Evolutionary conservation across 2,113 vertebrate genomes (phyloP), one percentile per base, ranked within the genome.

Genomic region (Synchiropus splendidus): DNA sequence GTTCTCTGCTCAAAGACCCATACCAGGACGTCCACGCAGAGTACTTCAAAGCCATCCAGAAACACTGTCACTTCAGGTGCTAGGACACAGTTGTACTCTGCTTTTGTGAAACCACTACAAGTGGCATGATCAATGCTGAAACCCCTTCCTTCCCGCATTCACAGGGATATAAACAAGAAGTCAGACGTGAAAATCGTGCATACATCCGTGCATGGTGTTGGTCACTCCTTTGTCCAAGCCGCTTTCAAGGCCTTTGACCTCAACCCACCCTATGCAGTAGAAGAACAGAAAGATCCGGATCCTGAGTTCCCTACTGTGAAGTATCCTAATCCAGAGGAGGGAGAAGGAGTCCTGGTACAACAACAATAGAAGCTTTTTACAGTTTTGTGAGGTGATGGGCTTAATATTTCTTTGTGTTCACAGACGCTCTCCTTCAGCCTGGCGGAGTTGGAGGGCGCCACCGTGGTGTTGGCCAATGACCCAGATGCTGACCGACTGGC

Each of bases 311-410:
- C 93, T 14, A 98, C 95, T 0, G 90, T 99, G 50, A 92, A 89
- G 64, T 97, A 95, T 64, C 95, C 95, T 1, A 99, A 99, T 64
- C 95, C 95, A 1, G 95, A 99, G 78, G 95, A 99, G 75, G 94
- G 95, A 40, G 84, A 96, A 70, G 93, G 90, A 51, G 95, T 98
- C 45, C 76, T 98, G 90, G 95, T 98, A 87, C 11, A 18, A 41
- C 12, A 37, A 36, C 42, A 9, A 51, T 36, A 21, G 14, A 16
- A 1, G 4, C 2, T 34, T 15, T 12, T 10, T 6, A 16, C 32
- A 4, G 2, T 16, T 10, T 4, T 55, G 40, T 65, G 13, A 18
- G 36, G 36, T 1, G 42, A 15, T 50, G 16, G 2, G n/a, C 16
- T 48, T 13, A 57, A 16, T 56, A 11, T 53, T 31, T 77, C 61